A percentile compares a stretch with the other conserved stretches of the same genome.
phyloP scores from a whole-genome alignment of 2,797 vertebrate genomes.

The Neosalanx taihuensis region DNA sequence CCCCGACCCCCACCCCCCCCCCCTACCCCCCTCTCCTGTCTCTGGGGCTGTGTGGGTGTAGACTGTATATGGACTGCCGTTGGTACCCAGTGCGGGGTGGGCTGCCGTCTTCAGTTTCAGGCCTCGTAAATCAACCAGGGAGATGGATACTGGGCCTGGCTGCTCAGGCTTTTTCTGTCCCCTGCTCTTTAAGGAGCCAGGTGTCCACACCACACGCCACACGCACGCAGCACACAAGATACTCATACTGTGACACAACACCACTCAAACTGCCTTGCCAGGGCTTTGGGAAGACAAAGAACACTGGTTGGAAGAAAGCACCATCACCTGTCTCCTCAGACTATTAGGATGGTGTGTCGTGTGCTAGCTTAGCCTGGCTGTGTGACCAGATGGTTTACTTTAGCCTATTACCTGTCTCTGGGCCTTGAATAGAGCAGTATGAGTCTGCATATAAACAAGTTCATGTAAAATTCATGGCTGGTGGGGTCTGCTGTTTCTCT shows the following conservation, averaged over 20 bases:
- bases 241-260: constrained; percentile 1
- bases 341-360: neutral
- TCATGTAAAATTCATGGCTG: constrained; percentile 70
- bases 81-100: constrained; percentile 50
- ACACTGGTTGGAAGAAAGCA: neutral
- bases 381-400: constrained; percentile 20
- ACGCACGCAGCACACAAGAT: constrained; percentile 11
- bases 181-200: constrained; percentile 59
- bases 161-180: constrained; percentile 61
- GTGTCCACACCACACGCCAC: constrained; percentile 37
- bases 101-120: constrained; percentile 56
- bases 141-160: constrained; percentile 54
- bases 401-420: constrained; percentile 28
- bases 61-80: constrained; percentile 31
- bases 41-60: constrained; percentile 32
- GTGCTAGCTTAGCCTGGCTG: constrained; percentile 19
- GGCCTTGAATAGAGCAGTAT: constrained; percentile 42
- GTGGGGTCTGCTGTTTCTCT: constrained; percentile 62
- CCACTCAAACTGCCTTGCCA: constrained; percentile 25
- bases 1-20: no score
- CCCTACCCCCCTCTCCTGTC: constrained; percentile 17
- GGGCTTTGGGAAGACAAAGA: constrained; percentile 5
- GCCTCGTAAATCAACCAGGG: constrained; percentile 60
- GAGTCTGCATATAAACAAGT: constrained; percentile 56
- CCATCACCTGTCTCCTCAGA: constrained; percentile 12